Percentiles rank a stretch among this genome's conserved stretches.
Conservation (phyloP, 1,140 invertebrate species). For the Aphelinus atriplicis region DNA sequence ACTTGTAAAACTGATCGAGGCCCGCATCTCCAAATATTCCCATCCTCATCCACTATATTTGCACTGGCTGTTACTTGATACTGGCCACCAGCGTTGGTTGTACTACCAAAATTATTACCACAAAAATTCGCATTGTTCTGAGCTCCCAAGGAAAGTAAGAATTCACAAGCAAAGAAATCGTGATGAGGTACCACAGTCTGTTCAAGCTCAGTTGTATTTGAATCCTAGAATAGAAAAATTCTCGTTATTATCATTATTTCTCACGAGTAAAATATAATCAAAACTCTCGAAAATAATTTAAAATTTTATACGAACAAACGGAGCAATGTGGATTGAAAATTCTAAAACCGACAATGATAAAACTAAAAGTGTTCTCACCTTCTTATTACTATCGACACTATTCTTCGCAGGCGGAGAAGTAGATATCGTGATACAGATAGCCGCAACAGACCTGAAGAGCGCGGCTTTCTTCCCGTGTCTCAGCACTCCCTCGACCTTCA, state of each 20-base stretch:
- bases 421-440: slow-evolving; percentile 77
- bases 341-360: background rate
- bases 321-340: background rate
- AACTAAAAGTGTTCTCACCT: slow-evolving; percentile 20
- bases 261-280: too few species aligned
- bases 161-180: slow-evolving; percentile 84
- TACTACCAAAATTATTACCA: slow-evolving; percentile 34
- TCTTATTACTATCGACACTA: slow-evolving; percentile 65
- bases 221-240: slow-evolving; percentile 47
- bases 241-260: background rate
- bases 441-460: slow-evolving; percentile 75
- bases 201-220: slow-evolving; percentile 68
- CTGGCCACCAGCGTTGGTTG: slow-evolving; percentile 62
- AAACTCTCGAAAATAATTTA: too few species aligned
- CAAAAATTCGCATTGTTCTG: slow-evolving; percentile 43
- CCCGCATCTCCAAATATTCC: slow-evolving; percentile 80
- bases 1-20: slow-evolving; percentile 75
- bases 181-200: slow-evolving; percentile 79
- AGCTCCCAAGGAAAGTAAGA: slow-evolving; percentile 70
- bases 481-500: slow-evolving; percentile 89
- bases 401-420: slow-evolving; percentile 71
- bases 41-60: slow-evolving; percentile 77
- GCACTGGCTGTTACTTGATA: slow-evolving; percentile 76
- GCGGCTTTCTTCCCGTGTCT: slow-evolving; percentile 75
- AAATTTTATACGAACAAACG: background rate